Base-by-base conservation (phyloP, 2,797 vertebrate genomes). In the Acomys russatus region DNA sequence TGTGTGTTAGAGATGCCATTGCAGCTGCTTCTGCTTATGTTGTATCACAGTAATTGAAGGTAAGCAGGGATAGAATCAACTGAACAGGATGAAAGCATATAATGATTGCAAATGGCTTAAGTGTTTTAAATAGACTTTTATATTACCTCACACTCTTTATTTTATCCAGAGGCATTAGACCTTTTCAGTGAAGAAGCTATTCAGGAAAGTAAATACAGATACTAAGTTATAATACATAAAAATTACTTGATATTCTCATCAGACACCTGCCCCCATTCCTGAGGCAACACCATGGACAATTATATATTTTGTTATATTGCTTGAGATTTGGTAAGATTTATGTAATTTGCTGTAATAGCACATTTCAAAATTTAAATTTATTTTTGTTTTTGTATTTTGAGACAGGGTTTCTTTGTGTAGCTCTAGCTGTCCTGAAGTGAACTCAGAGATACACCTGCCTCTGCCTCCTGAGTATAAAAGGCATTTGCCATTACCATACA, bases 71-170 rank as follows among this genome's bases (percentile, higher is more conserved):
- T 80, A 96, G 68, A 68, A 86, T 89, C 74, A 17, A 93, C 76
- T 73, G 22, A 96, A 90, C 14, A 15, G 20, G 6, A 79, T 25
- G 25, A 66, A 35, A 82, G 9, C 23, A 6, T 83, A 78, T 96
- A 95, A 92, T 78, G 78, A 18, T 79, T 96, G 33, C 54, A 94
- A 95, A 95, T 91, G 77, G 92, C 35, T 93, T 44, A 66, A 92
- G 74, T 92, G 87, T 88, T 68, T 96, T 83, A 84, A 96, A 68
- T 22, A 91, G 88, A 91, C 94, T 93, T 51, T 89, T 88, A 84
- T 93, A 96, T 91, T 77, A 95, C 68, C 92, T 97, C 56, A 22
- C 9, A 89, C 35, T 93, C 83, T 97, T 95, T 96, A 92, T 90
- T 97, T 97, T 77, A 86, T 76, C 59, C 79, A 78, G n/a, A 82